Percentiles rank a stretch among this genome's conserved stretches.
Conservation (phyloP, 2,888 invertebrate genomes). For the Horisme vitalbata region DNA sequence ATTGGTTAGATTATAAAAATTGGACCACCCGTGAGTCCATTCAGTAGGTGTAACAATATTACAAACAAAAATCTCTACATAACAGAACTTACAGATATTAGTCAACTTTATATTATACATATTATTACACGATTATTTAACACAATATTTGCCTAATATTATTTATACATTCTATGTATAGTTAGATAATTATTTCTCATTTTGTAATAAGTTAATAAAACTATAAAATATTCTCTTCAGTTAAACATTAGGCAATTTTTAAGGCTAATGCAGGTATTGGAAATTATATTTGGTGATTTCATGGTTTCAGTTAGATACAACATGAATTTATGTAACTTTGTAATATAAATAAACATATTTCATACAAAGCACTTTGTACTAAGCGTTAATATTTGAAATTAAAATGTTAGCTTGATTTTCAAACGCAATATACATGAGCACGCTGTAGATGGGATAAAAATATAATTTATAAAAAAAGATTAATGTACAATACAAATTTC, state of each 20-base stretch:
- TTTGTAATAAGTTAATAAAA: slow-evolving; percentile 83
- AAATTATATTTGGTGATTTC: slow-evolving; percentile 80
- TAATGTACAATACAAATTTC: neutral
- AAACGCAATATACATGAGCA: slow-evolving; percentile 3
- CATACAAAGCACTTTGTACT: slow-evolving; percentile 80
- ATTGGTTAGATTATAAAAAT: slow-evolving; percentile 83
- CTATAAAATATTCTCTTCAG: slow-evolving; percentile 81
- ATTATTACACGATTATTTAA: slow-evolving; percentile 79
- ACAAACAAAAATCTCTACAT: slow-evolving; percentile 83
- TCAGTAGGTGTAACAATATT: slow-evolving; percentile 79
- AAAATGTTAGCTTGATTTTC: slow-evolving; percentile 16
- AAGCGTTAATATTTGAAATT: slow-evolving; percentile 48
- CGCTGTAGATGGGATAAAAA: slow-evolving; percentile 4
- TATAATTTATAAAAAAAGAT: neutral
- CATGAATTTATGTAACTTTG: slow-evolving; percentile 59
- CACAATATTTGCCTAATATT: slow-evolving; percentile 76
- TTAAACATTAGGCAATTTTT: slow-evolving; percentile 79
- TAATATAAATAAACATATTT: slow-evolving; percentile 46
- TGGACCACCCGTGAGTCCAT: slow-evolving; percentile 78
- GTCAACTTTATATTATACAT: slow-evolving; percentile 82
- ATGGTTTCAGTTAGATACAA: slow-evolving; percentile 65
- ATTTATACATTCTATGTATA: slow-evolving; percentile 81
- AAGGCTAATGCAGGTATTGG: slow-evolving; percentile 79
- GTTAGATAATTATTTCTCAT: slow-evolving; percentile 75
- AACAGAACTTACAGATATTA: slow-evolving; percentile 82